These are phyloP conservation scores for Meda fulgida DNA, from an alignment of 2,797 vertebrate species.

Conservation along the genomic window DNA sequence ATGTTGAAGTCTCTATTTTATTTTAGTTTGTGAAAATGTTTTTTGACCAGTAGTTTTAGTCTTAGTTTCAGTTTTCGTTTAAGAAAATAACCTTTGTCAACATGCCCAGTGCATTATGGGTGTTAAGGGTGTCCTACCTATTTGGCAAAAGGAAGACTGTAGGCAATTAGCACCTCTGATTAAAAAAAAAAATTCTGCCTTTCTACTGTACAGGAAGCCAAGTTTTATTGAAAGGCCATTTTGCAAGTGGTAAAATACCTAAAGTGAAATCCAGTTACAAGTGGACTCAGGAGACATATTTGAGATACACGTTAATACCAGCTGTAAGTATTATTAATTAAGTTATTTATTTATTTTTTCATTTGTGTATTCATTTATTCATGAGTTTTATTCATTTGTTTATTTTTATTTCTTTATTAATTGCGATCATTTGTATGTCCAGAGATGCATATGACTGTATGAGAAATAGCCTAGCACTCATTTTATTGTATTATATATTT, in stretches of 20 bases:
- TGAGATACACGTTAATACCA: neutral
- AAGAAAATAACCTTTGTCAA: no score
- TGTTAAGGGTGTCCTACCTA: neutral
- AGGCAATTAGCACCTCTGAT: neutral
- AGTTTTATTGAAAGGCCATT: no score
- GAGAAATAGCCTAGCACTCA: neutral
- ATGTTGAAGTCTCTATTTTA: no score
- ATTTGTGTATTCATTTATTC: neutral
- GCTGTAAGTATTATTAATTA: neutral
- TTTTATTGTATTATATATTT: neutral
- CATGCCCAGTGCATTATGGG: neutral
- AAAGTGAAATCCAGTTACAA: conserved; percentile 7
- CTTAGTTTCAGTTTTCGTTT: no score
- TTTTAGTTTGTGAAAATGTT: no score
- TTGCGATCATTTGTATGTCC: neutral
- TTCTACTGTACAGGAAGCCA: neutral
- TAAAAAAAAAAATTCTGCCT: no score
- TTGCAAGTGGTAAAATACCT: no score
- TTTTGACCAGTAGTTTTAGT: no score
- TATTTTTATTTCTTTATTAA: no score
- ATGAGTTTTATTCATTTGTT: neutral
- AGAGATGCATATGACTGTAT: neutral
- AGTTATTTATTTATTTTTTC: neutral
- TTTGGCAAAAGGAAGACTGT: neutral
- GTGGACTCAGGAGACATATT: neutral